These are phyloP conservation scores for Sebastes jordani DNA, from an alignment of 2,797 vertebrate species.

Conservation along the genomic window DNA sequence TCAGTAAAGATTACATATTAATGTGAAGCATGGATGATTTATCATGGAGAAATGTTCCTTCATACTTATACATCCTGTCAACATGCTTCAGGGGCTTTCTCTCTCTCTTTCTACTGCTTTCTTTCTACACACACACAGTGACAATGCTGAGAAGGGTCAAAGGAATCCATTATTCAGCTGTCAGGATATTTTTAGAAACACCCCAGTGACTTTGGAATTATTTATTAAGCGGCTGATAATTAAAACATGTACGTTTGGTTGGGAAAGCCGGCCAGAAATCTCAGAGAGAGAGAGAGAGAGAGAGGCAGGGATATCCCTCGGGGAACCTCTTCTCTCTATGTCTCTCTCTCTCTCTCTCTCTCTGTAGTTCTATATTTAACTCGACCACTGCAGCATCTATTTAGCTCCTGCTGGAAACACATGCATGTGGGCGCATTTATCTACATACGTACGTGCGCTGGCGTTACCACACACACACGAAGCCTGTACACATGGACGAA, in stretches of 20 bases:
- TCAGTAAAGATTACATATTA: not conserved
- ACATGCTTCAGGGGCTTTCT: conserved; percentile 18
- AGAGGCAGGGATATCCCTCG: conserved; percentile 59
- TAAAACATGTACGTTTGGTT: conserved; percentile 79
- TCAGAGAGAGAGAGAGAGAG: conserved; percentile 49
- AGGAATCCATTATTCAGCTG: conserved; percentile 76
- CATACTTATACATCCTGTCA: conserved; percentile 16
- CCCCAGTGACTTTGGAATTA: conserved; percentile 76
- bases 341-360: conserved; percentile 7
- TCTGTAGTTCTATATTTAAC: conserved; percentile 61
- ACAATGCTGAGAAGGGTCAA: conserved; percentile 74
- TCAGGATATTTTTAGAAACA: conserved; percentile 76
- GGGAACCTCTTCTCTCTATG: conserved; percentile 37
- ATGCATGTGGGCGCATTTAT: conserved; percentile 34
- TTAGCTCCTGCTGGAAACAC: conserved; percentile 48
- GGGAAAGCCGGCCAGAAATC: conserved; percentile 68
- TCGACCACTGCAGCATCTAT: conserved; percentile 63
- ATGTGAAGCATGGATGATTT: not conserved
- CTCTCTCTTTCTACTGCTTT: conserved; percentile 2
- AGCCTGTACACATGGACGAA: not conserved
- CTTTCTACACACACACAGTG: conserved; percentile 13
- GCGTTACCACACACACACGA: conserved; percentile 3
- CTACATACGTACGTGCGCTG: conserved; percentile 27
- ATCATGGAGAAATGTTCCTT: not conserved
- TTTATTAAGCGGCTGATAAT: conserved; percentile 80